Evolutionary conservation across 1,140 invertebrate genomes (phyloP).

Genomic region (Drosophila equinoxialis): DNA sequence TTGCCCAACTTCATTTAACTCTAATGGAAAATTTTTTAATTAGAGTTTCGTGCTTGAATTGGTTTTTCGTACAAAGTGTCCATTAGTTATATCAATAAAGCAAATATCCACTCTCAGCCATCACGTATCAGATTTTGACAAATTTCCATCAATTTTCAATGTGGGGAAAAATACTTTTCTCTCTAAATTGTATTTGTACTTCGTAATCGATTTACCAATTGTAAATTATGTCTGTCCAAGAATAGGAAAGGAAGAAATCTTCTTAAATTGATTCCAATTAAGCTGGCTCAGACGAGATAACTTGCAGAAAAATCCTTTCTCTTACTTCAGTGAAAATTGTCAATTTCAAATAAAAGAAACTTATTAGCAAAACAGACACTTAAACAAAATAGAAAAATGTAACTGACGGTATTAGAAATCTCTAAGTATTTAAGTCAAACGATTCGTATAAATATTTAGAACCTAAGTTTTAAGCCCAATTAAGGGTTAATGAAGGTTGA

Average conservation of each 20-base stretch:
- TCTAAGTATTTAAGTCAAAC: too few relatives aligned
- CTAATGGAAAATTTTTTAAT: constrained; percentile 40
- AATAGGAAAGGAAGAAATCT: not conserved
- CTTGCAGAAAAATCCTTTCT: too few relatives aligned
- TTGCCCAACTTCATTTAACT: not conserved
- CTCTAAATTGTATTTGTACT: constrained; percentile 1
- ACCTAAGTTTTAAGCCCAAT: too few relatives aligned
- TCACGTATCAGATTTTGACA: not conserved
- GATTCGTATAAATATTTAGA: too few relatives aligned
- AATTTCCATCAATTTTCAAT: constrained; percentile 10
- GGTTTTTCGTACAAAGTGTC: constrained; percentile 22
- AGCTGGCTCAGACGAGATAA: too few relatives aligned
- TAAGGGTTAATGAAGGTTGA: too few relatives aligned
- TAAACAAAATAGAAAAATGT: too few relatives aligned
- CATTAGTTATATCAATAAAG: constrained; percentile 48
- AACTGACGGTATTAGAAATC: too few relatives aligned
- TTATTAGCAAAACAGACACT: too few relatives aligned
- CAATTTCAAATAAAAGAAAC: too few relatives aligned
- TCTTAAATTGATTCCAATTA: not conserved
- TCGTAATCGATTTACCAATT: not conserved
- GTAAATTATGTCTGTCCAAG: not conserved
- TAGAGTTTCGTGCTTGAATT: constrained; percentile 20
- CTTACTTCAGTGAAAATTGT: too few relatives aligned
- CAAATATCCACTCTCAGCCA: too few relatives aligned
- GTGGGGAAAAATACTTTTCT: not conserved